Evolutionary conservation across 2,113 vertebrate species (phyloP).

Genomic region (Caretta caretta): DNA sequence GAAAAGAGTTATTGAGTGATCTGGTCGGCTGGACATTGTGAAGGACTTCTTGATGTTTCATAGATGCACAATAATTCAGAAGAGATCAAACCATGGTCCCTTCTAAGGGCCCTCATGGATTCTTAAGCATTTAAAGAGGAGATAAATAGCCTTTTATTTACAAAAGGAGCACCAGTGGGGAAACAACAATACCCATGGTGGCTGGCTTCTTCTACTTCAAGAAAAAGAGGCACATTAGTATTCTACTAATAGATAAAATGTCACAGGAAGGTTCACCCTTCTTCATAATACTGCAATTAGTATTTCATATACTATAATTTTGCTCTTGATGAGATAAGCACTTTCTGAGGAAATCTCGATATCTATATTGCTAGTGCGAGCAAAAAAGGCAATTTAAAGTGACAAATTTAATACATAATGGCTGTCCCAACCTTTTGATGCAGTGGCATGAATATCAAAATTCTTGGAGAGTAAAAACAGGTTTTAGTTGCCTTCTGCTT

Average conservation of each 20-base stretch:
- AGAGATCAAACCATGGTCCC: background rate
- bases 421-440: slow-evolving; percentile 74
- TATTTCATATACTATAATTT: slow-evolving; percentile 87
- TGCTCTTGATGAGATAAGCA: slow-evolving; percentile 87
- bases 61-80: background rate
- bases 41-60: background rate
- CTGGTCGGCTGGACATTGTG: background rate
- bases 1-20: background rate
- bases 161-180: background rate
- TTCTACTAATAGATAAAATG: slow-evolving; percentile 83
- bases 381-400: slow-evolving; percentile 80
- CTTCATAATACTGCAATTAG: slow-evolving; percentile 87
- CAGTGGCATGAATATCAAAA: slow-evolving; percentile 74
- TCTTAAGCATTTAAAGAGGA: background rate
- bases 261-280: slow-evolving; percentile 82
- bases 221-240: slow-evolving; percentile 78
- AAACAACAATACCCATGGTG: slow-evolving; percentile 34
- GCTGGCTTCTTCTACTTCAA: slow-evolving; percentile 58
- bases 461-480: slow-evolving; percentile 29
- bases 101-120: background rate
- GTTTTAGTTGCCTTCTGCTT: slow-evolving; percentile 45
- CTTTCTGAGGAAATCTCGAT: slow-evolving; percentile 83
- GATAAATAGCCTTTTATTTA: accelerated
- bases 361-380: slow-evolving; percentile 77
- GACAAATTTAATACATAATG: slow-evolving; percentile 83